phyloP scores from a whole-genome alignment of 2,797 vertebrate species.

The Amphiprion clarkii region DNA sequence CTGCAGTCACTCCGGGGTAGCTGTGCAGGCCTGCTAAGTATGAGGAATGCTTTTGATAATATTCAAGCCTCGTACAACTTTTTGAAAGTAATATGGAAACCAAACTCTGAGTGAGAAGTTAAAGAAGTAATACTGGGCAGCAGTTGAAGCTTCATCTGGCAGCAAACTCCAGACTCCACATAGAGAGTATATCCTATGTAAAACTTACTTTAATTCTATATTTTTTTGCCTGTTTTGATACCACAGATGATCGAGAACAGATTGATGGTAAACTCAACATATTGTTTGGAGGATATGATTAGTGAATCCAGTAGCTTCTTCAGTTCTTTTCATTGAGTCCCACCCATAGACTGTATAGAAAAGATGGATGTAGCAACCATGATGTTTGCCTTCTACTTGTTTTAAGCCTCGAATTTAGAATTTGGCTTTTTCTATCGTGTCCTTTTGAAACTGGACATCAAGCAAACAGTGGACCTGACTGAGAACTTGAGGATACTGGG shows the following conservation, averaged over 20 bases:
- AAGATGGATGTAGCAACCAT: too few species aligned
- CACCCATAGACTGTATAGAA: too few species aligned
- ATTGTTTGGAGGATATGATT: not conserved
- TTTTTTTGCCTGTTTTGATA: not conserved
- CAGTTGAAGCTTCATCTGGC: not conserved
- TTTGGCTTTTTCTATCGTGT: too few species aligned
- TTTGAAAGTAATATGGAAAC: conserved; percentile 28
- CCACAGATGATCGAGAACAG: not conserved
- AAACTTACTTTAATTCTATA: not conserved
- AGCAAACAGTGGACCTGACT: too few species aligned
- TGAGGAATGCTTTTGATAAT: conserved; percentile 4
- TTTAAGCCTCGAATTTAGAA: too few species aligned
- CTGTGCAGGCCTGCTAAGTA: not conserved
- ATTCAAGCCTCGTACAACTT: conserved; percentile 3
- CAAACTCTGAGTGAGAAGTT: not conserved
- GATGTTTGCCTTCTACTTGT: too few species aligned
- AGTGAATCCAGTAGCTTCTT: not conserved
- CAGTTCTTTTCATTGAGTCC: not conserved
- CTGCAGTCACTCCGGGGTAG: conserved; percentile 21
- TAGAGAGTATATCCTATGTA: not conserved
- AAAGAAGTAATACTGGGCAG: not conserved
- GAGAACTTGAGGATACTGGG: too few species aligned
- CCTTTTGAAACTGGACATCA: too few species aligned
- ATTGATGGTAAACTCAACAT: too few species aligned
- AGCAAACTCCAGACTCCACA: not conserved